Percentiles rank a stretch among this genome's conserved stretches.
phyloP scores from a whole-genome alignment of 2,888 invertebrate genomes.

The Drosophila fungiperda region DNA sequence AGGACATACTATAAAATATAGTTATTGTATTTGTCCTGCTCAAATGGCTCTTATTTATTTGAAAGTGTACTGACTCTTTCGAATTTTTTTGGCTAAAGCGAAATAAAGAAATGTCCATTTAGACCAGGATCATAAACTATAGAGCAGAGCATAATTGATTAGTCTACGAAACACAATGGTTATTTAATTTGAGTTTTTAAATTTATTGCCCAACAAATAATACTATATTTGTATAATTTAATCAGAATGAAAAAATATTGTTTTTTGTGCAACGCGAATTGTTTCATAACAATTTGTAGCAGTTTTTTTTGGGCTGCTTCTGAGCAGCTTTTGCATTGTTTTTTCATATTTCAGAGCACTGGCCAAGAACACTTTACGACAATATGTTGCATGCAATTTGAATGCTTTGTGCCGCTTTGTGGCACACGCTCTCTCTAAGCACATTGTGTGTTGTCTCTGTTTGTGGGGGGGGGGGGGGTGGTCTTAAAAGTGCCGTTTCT shows the following conservation, averaged over 20 bases:
- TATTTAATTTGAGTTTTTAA: not conserved
- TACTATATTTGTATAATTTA: not conserved
- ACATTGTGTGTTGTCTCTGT: conserved; percentile 2
- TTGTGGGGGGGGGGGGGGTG: not conserved
- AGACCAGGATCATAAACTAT: not conserved
- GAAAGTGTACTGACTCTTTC: not conserved
- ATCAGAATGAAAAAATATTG: not conserved
- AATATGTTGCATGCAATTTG: conserved; percentile 1
- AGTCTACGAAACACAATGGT: not conserved
- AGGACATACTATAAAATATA: conserved; percentile 33
- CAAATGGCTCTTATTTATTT: conserved; percentile 8
- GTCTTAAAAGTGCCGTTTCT: conserved; percentile 4
- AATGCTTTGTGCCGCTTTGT: not conserved
- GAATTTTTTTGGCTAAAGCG: not conserved
- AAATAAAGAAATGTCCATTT: not conserved
- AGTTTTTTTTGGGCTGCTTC: not conserved
- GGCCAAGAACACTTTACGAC: conserved; percentile 1
- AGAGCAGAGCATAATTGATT: not conserved
- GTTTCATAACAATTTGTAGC: not conserved
- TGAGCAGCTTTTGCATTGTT: not conserved
- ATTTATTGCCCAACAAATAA: not conserved
- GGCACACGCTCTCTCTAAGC: not conserved
- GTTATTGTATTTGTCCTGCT: conserved; percentile 28
- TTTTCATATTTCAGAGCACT: not conserved
- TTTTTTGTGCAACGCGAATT: not conserved